Evolutionary conservation across 2,113 vertebrate species (phyloP).

Genomic region (Donacobius atricapilla): DNA sequence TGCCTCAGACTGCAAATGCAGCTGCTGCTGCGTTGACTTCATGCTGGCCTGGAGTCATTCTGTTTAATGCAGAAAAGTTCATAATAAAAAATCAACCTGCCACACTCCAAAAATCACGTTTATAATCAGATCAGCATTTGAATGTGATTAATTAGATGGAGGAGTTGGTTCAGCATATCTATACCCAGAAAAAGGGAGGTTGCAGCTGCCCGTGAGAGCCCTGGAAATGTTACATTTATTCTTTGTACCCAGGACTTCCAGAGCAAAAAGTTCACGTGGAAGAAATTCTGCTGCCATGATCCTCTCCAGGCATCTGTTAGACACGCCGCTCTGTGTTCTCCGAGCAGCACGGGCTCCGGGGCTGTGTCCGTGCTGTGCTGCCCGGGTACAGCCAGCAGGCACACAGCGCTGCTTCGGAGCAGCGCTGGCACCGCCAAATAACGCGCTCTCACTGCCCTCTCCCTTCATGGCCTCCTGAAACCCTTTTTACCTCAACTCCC

Average conservation of each 20-base stretch:
- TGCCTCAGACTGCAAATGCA: not conserved
- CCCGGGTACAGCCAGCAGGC: not conserved
- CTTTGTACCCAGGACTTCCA: not conserved
- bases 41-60: not conserved
- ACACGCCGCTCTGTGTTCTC: not conserved
- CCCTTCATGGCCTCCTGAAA: not conserved
- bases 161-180: not conserved
- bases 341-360: not conserved
- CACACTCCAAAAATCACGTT: not conserved
- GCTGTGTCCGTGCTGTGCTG: not conserved
- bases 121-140: not conserved
- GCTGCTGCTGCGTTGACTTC: not conserved
- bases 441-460: accelerated
- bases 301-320: not conserved
- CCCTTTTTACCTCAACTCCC: not conserved
- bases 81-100: not conserved
- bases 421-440: not conserved
- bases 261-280: not conserved
- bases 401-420: not conserved
- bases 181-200: not conserved
- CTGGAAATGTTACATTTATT: not conserved
- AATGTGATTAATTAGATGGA: not conserved
- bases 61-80: not conserved
- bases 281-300: not conserved
- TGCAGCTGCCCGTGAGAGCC: not conserved